Evolutionary conservation across 2,113 vertebrate species (phyloP).

Genomic region (Melanotaenia duboulayi): DNA sequence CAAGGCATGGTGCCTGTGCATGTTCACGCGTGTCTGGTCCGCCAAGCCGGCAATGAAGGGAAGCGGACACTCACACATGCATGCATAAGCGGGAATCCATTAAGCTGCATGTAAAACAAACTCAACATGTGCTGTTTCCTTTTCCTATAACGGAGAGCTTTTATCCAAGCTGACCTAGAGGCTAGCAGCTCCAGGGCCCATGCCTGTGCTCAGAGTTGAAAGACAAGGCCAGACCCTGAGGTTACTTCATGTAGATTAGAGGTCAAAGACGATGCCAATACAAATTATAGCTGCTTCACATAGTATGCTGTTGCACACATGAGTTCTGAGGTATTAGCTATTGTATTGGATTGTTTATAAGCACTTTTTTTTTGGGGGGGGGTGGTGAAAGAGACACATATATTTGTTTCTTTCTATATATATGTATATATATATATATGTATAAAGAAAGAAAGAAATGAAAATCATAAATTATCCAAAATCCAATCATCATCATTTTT

Average conservation of each 20-base stretch:
- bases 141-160: slow-evolving; percentile 68
- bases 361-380: not conserved
- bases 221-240: slow-evolving; percentile 52
- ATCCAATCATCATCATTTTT: no score
- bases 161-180: slow-evolving; percentile 65
- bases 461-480: no score
- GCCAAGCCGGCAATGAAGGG: slow-evolving; percentile 42
- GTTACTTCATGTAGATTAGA: slow-evolving; percentile 59
- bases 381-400: not conserved
- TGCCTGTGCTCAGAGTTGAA: slow-evolving; percentile 46
- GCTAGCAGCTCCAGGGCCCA: slow-evolving; percentile 45
- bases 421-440: no score
- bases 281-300: slow-evolving; percentile 21
- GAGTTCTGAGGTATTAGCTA: not conserved
- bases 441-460: no score
- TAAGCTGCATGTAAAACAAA: slow-evolving; percentile 80
- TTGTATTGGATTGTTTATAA: not conserved
- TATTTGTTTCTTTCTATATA: no score
- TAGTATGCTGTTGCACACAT: slow-evolving; percentile 7
- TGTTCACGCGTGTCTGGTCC: slow-evolving; percentile 60
- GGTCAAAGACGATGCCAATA: slow-evolving; percentile 54
- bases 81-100: slow-evolving; percentile 71
- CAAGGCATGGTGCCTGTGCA: slow-evolving; percentile 43
- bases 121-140: slow-evolving; percentile 76
- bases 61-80: slow-evolving; percentile 72